Evolutionary conservation across 2,888 invertebrate genomes (phyloP), one percentile per base, ranked within the genome.

Genomic region (Protonemura montana): DNA sequence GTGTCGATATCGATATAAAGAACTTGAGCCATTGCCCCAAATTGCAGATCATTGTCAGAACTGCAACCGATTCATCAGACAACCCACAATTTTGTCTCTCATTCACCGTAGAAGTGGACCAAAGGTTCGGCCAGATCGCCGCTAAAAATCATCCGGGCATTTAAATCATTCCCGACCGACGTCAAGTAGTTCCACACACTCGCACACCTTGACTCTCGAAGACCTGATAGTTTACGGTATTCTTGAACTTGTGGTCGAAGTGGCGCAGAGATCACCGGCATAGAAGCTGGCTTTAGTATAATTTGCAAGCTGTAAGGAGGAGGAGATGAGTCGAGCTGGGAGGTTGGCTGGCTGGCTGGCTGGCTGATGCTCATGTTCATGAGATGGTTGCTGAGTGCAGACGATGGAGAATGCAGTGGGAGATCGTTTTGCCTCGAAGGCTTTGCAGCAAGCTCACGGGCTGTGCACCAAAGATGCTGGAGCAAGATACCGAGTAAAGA

Each of bases 111-210:
- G 59, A 59, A 59, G 59, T 59, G 59, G 59, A 59, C 21, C 59
- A 59, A 59, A 59, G 59, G 59, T 59, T 59, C 59, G 59, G 3
- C 21, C 59, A 59, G 59, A 21, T 59, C 16, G 3, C 1, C 59
- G 13, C 16, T 59, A 16, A 59, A 59, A 21, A 59, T 59, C 59
- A 59, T 59, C 59, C 59, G 59, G 59, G 59, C 59, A 21, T 59
- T 59, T 59, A 59, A 59, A 59, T 59, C 59, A 59, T 21, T 59
- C 59, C 59, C 59, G 59, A 59, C 59, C 59, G 59, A 59, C 59
- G 59, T 59, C 59, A 59, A 59, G 59, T 59, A 59, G 59, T 59
- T 59, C 59, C 59, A 59, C 59, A 59, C 59, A 59, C 59, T 21
- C 59, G 21, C 59, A 59, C 59, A 59, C 59, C 59, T 59, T 59